Evolutionary conservation across 2,797 vertebrate species (phyloP), one percentile per base, ranked within the genome.

Genomic region (Percopsis omiscomaycus): DNA sequence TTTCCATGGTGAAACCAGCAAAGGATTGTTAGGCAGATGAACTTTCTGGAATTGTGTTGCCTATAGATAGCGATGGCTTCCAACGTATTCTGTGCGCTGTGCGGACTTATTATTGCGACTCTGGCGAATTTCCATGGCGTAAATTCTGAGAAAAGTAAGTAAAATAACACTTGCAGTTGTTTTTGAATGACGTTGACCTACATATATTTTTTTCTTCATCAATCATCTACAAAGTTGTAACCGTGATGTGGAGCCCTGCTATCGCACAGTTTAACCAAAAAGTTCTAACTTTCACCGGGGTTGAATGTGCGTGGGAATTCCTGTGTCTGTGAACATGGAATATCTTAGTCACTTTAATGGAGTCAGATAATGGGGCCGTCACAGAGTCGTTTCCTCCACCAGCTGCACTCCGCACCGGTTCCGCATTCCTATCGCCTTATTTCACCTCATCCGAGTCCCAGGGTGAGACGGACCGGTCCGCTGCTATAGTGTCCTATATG

Each of bases 361-460:
- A 82, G 79, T 64, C 85, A 81, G 74, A 86, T 75, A 64, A 76
- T 37, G 68, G 73, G 59, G 51, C 72, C 70, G 80, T 81, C 71
- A 78, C 77, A 82, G 79, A 86, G 73, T 82, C 78, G 89, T 86
- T 91, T 91, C 91, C 89, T 89, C 79, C 75, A 82, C 81, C 85
- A 88, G 89, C 87, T 85, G 84, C 83, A 65, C 84, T 78, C 87
- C 89, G 83, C 89, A 93, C 92, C 92, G 92, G 92, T 93, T 93
- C 92, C 92, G 92, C 92, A 93, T 93, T 92, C 92, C 91, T 64
- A 89, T 89, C 75, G 66, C 77, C 88, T 93, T 84, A 91, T 87
- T 91, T 91, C 91, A 92, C 83, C 81, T 50, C 57, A 46, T 74
- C 80, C 84, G 72, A 68, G 77, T 63, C 80, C 73, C 71, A 44